Evolutionary conservation across 1,140 invertebrate genomes (phyloP).

Genomic region (Lordiphosa stackelbergi): DNA sequence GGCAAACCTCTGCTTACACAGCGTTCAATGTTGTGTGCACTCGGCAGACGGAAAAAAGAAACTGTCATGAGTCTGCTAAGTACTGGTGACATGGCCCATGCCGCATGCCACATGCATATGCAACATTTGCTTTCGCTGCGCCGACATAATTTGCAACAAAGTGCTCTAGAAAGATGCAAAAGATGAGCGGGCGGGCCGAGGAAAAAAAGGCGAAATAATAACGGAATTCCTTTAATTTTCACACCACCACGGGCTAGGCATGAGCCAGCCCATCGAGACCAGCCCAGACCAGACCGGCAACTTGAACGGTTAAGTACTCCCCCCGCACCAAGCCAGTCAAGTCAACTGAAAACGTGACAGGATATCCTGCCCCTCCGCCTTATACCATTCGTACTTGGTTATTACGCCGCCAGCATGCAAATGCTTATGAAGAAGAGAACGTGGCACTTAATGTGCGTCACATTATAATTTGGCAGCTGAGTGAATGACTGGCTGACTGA

Average conservation of each 20-base stretch:
- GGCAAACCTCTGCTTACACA: constrained; percentile 23
- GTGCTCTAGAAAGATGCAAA: constrained; percentile 53
- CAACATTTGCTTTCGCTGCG: constrained; percentile 71
- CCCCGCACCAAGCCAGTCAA: constrained; percentile 61
- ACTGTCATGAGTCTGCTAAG: constrained; percentile 65
- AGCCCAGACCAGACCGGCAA: constrained; percentile 40
- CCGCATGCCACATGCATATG: constrained; percentile 63
- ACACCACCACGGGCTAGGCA: constrained; percentile 53
- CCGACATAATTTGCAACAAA: constrained; percentile 71
- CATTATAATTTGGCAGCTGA: constrained; percentile 71
- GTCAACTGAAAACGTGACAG: constrained; percentile 75
- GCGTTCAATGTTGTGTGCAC: constrained; percentile 25
- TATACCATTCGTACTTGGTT: too few species aligned
- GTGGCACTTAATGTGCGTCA: constrained; percentile 63
- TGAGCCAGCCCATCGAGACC: constrained; percentile 3
- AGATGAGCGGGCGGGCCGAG: constrained; percentile 9
- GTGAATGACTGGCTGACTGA: constrained; percentile 35
- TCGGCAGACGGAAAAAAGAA: constrained; percentile 27
- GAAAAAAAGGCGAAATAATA: constrained; percentile 68
- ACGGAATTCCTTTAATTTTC: constrained; percentile 75
- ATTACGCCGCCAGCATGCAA: constrained; percentile 1
- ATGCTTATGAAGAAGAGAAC: constrained; percentile 50
- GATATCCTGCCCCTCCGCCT: constrained; percentile 49
- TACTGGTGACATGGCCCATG: constrained; percentile 68
- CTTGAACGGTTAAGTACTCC: constrained; percentile 72